phyloP scores from a whole-genome alignment of 2,888 invertebrate species.

The Trachelus tabidus region DNA sequence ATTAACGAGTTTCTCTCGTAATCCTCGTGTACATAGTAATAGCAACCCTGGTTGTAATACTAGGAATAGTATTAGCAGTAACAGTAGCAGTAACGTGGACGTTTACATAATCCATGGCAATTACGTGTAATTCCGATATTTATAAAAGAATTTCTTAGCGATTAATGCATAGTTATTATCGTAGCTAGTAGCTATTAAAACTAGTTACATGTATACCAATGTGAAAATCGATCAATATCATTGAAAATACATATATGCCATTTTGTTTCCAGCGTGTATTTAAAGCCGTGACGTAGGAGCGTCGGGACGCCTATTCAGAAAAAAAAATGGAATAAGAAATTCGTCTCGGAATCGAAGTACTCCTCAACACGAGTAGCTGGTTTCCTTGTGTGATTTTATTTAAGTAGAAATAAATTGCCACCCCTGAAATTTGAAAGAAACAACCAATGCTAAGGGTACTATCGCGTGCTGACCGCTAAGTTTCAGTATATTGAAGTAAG shows the following conservation, averaged over 20 bases:
- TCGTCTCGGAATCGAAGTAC: not conserved
- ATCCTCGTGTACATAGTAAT: not conserved
- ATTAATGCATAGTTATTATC: not conserved
- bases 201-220: not conserved
- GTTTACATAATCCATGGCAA: not conserved
- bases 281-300: not conserved
- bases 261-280: not conserved
- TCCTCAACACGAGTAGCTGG: not conserved
- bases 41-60: not conserved
- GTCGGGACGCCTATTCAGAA: not conserved
- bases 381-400: not conserved
- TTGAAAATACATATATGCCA: not conserved
- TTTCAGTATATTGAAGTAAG: not conserved
- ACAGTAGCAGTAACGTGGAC: not conserved
- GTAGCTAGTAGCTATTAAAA: not conserved
- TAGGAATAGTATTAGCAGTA: not conserved
- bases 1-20: not conserved
- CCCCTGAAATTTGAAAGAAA: not conserved
- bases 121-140: not conserved
- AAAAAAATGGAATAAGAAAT: not conserved
- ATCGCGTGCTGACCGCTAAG: not conserved
- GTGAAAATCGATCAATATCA: not conserved
- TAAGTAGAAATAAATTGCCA: not conserved
- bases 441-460: not conserved
- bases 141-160: not conserved